phyloP scores from a whole-genome alignment of 2,113 vertebrate species.

The Boulengeromyrus knoepffleri region DNA sequence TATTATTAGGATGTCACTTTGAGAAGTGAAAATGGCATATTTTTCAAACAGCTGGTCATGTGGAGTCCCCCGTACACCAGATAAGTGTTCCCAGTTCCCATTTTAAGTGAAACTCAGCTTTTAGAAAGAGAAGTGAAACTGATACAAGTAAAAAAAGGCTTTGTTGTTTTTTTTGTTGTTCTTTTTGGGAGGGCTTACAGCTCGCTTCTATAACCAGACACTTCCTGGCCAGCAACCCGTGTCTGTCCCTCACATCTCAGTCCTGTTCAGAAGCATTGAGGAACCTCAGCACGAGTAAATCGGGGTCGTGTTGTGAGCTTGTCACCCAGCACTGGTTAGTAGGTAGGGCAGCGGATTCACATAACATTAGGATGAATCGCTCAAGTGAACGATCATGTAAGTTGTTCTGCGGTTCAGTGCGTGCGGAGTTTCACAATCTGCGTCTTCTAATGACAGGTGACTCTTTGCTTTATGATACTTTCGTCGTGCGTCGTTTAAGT shows the following conservation, averaged over 20 bases:
- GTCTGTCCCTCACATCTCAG: not conserved
- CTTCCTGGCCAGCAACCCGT: slow-evolving; percentile 38
- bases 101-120: not conserved
- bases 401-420: not conserved
- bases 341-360: not conserved
- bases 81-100: not conserved
- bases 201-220: slow-evolving; percentile 24
- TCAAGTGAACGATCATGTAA: not conserved
- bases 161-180: not conserved
- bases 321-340: not conserved
- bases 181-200: slow-evolving; percentile 17
- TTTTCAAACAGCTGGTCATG: not conserved
- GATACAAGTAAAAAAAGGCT: not conserved
- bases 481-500: not conserved
- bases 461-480: not conserved
- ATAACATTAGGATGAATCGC: not conserved
- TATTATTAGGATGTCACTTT: not conserved
- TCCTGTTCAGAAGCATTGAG: not conserved
- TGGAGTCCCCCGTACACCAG: not conserved
- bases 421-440: not conserved
- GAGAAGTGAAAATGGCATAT: not conserved
- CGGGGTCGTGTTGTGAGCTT: not conserved
- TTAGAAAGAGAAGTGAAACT: slow-evolving; percentile 23
- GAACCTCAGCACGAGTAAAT: not conserved
- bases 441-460: not conserved